Evolutionary conservation across 2,797 vertebrate genomes (phyloP).

Genomic region (Adelosebastes latens): DNA sequence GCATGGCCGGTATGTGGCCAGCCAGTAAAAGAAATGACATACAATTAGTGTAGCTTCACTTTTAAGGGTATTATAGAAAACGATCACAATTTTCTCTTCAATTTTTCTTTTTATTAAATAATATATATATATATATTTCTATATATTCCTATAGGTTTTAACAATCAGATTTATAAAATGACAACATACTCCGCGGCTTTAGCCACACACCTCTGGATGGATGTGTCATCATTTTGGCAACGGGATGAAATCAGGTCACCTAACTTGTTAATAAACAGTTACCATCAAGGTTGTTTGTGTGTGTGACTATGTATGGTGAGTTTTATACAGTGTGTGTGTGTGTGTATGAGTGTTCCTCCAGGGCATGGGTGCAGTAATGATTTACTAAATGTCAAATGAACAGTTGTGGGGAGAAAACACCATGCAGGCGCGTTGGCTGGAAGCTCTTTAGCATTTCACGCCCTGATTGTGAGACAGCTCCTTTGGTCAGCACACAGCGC

Average conservation of each 20-base stretch:
- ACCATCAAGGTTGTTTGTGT: slow-evolving; percentile 37
- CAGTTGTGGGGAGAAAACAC: slow-evolving; percentile 79
- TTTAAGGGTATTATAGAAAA: background rate
- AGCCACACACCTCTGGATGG: slow-evolving; percentile 57
- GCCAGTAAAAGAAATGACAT: background rate
- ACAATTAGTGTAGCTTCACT: background rate
- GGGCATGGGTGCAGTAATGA: slow-evolving; percentile 76
- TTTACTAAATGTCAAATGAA: slow-evolving; percentile 86
- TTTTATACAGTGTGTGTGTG: background rate
- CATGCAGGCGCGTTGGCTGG: slow-evolving; percentile 77
- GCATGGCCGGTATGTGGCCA: background rate
- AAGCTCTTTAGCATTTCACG: slow-evolving; percentile 85
- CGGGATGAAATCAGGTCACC: slow-evolving; percentile 73
- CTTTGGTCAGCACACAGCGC: slow-evolving; percentile 61
- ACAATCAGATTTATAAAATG: slow-evolving; percentile 32
- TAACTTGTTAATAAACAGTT: slow-evolving; percentile 73
- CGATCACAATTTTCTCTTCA: background rate
- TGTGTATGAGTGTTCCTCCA: slow-evolving; percentile 39
- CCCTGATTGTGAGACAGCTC: slow-evolving; percentile 82
- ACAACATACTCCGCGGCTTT: slow-evolving; percentile 31
- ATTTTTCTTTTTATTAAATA: background rate
- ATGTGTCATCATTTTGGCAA: slow-evolving; percentile 70
- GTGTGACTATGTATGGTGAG: slow-evolving; percentile 6
- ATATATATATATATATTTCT: background rate
- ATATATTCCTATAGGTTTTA: background rate